phyloP scores from a whole-genome alignment of 92 coral and sea anemone genomes.

The Phenganax stokvisi region DNA sequence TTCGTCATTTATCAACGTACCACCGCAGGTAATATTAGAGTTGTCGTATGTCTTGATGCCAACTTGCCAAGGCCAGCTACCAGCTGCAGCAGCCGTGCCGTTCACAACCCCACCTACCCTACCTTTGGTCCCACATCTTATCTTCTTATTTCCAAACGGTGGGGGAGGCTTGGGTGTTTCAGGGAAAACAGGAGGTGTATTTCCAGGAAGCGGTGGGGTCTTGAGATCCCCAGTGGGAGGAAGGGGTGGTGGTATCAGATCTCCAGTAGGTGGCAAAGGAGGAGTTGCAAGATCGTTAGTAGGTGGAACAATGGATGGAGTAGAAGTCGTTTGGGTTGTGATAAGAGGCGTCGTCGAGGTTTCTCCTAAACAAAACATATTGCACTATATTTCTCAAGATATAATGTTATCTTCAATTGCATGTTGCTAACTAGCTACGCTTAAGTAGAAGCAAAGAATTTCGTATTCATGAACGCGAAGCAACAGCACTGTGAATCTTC shows the following conservation, averaged over 20 bases:
- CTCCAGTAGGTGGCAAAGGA: neutral
- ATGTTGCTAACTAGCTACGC: neutral
- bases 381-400: neutral
- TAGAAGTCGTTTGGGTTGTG: neutral
- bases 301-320: neutral
- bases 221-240: neutral
- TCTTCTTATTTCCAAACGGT: constrained; percentile 3
- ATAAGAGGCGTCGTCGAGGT: neutral
- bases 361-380: constrained; percentile 1
- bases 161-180: constrained; percentile 17
- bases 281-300: neutral
- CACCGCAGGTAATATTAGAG: constrained; percentile 34
- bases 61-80: constrained; percentile 31
- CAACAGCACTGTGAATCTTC: too few relatives aligned
- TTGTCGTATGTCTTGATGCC: constrained; percentile 17
- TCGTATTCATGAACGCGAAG: too few relatives aligned
- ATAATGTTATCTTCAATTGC: neutral
- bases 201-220: constrained; percentile 10
- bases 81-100: constrained; percentile 13
- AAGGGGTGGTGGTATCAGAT: neutral
- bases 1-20: constrained; percentile 34
- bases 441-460: too few relatives aligned
- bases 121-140: constrained; percentile 29
- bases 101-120: constrained; percentile 22
- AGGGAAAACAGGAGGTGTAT: constrained; percentile 4